Conservation (phyloP, 2,797 vertebrate genomes). For the Peromyscus nudipes region DNA sequence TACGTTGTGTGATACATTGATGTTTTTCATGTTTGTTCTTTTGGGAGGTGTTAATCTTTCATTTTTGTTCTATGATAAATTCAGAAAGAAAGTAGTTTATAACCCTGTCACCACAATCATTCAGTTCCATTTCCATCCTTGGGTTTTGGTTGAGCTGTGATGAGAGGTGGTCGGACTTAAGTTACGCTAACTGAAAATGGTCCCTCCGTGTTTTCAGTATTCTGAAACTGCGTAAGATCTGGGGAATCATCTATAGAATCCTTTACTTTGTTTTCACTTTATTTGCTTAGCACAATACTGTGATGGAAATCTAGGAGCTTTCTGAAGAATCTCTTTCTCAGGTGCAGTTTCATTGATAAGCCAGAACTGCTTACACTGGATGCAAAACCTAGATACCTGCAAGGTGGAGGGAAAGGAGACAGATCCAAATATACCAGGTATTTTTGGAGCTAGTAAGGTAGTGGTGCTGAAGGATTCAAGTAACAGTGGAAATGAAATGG, state of each 20-base stretch:
- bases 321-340: neutral
- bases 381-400: too few relatives aligned
- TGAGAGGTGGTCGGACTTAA: neutral
- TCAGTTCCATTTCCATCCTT: neutral
- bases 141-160: neutral
- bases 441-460: too few relatives aligned
- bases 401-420: too few relatives aligned
- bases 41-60: neutral
- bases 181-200: neutral
- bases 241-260: neutral
- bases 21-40: too few relatives aligned
- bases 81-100: neutral
- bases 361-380: too few relatives aligned
- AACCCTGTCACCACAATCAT: neutral
- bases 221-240: neutral
- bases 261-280: neutral
- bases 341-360: too few relatives aligned
- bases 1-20: too few relatives aligned
- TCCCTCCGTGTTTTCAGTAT: neutral
- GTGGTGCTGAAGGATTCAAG: too few relatives aligned
- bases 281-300: neutral
- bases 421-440: too few relatives aligned
- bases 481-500: too few relatives aligned
- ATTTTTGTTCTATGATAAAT: neutral
- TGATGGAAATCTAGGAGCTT: neutral